Evolutionary conservation across 2,113 vertebrate genomes (phyloP).

Genomic region (Edolisoma coerulescens): DNA sequence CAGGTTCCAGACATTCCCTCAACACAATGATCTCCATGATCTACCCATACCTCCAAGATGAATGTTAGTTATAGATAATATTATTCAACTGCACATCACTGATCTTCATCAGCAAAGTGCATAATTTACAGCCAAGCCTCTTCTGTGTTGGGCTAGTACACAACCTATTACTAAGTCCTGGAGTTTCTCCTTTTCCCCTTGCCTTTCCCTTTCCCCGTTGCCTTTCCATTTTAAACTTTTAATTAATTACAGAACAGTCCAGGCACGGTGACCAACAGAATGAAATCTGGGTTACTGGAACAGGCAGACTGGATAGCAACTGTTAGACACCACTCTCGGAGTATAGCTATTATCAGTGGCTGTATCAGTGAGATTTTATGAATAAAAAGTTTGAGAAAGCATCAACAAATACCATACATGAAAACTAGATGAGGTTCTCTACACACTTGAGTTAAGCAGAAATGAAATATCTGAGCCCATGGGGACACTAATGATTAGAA

Average conservation of each 20-base stretch:
- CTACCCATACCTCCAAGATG: not conserved
- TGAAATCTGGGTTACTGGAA: not conserved
- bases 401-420: not conserved
- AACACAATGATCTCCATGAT: not conserved
- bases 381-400: not conserved
- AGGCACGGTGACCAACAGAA: not conserved
- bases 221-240: conserved; percentile 8
- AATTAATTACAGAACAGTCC: not conserved
- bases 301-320: not conserved
- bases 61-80: not conserved
- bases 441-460: not conserved
- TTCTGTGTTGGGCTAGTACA: not conserved
- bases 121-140: not conserved
- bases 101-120: not conserved
- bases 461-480: not conserved
- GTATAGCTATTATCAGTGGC: not conserved
- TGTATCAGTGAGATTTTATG: not conserved
- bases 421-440: not conserved
- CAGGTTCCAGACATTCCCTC: not conserved
- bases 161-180: not conserved
- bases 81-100: not conserved
- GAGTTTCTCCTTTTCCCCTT: not conserved
- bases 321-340: not conserved
- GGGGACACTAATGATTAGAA: not conserved
- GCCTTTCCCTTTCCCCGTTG: not conserved